Percentiles rank a stretch among this genome's conserved stretches.
phyloP scores from a whole-genome alignment of 2,797 vertebrate species.

The Squalus acanthias region DNA sequence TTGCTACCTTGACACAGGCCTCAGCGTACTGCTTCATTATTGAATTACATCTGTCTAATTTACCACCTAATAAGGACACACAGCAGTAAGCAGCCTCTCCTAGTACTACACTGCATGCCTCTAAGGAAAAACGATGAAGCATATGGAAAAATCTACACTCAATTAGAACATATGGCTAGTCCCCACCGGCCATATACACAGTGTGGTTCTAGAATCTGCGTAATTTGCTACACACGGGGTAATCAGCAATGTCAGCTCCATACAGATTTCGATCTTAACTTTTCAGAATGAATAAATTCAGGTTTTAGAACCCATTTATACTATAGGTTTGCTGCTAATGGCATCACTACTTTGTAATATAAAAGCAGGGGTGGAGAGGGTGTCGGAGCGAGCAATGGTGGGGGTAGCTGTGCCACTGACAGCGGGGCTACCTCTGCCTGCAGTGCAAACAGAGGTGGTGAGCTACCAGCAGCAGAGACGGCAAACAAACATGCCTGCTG shows the following conservation, averaged over 20 bases:
- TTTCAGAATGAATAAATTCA: neutral
- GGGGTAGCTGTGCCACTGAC: no score
- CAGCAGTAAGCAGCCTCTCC: neutral
- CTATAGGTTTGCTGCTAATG: neutral
- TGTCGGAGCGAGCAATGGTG: neutral
- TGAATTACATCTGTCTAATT: slow-evolving; percentile 72
- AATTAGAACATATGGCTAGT: neutral
- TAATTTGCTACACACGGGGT: neutral
- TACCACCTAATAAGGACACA: slow-evolving; percentile 55
- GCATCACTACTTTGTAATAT: neutral
- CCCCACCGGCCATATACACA: neutral
- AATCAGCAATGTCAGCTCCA: neutral
- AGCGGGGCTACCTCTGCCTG: neutral
- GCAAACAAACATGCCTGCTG: neutral
- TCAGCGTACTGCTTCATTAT: slow-evolving; percentile 73
- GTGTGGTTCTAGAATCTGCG: neutral
- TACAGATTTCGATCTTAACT: neutral
- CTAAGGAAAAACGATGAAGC: neutral
- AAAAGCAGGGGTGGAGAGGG: neutral
- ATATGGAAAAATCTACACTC: neutral
- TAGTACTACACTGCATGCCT: neutral
- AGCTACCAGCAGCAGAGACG: no score
- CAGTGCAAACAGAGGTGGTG: neutral
- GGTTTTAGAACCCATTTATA: neutral
- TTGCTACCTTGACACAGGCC: slow-evolving; percentile 68